These are phyloP conservation scores for Butorides virescens DNA, from an alignment of 2,113 vertebrate genomes.

Conservation along the genomic window DNA sequence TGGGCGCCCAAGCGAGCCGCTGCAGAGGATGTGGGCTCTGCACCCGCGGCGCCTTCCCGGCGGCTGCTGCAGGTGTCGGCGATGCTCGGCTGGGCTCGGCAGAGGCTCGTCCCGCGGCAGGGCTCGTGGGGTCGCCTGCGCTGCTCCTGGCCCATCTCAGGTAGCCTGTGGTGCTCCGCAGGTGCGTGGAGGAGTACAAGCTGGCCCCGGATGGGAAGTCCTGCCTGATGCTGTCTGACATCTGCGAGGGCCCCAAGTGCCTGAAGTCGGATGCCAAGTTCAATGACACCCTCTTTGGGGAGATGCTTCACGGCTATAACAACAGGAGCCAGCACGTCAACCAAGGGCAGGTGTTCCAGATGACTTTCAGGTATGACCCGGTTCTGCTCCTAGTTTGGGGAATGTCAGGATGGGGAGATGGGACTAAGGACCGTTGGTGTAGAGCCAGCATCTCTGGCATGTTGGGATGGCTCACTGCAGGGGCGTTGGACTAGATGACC, in stretches of 20 bases:
- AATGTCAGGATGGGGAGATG: background rate
- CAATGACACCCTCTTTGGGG: conserved; percentile 94
- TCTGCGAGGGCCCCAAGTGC: conserved; percentile 92
- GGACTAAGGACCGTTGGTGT: background rate
- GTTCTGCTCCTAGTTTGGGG: background rate
- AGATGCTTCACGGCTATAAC: conserved; percentile 97
- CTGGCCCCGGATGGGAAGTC: conserved; percentile 93
- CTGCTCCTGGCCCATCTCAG: background rate
- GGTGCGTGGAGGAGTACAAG: conserved; percentile 97
- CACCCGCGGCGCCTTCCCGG: rapidly evolving
- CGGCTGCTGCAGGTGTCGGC: background rate
- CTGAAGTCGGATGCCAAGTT: conserved; percentile 85
- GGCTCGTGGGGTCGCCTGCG: rapidly evolving
- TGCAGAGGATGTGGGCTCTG: background rate
- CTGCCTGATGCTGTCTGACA: conserved; percentile 90
- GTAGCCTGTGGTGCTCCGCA: conserved; percentile 27
- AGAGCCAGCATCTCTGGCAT: background rate
- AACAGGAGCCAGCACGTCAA: conserved; percentile 93
- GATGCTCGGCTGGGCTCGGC: rapidly evolving
- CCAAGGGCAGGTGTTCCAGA: conserved; percentile 96
- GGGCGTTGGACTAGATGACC: too few relatives aligned
- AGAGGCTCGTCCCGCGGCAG: rapidly evolving
- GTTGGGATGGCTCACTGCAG: too few relatives aligned
- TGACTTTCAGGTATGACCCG: conserved; percentile 90
- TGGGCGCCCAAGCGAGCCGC: rapidly evolving